Evolutionary conservation across 2,113 vertebrate genomes (phyloP).

Genomic region (Camelus bactrianus): DNA sequence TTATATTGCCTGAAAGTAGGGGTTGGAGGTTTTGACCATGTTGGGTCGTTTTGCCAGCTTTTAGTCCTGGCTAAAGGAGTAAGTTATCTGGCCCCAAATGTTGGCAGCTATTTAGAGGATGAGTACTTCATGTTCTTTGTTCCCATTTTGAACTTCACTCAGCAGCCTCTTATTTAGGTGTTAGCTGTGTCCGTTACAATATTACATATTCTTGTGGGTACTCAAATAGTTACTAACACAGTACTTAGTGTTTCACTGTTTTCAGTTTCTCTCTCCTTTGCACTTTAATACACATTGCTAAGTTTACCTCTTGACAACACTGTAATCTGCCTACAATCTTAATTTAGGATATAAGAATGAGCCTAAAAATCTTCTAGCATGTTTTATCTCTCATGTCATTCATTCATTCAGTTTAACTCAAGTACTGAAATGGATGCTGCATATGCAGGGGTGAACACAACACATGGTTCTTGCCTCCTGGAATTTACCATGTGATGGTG

Average conservation of each 20-base stretch:
- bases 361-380: not conserved
- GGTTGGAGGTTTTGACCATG: not conserved
- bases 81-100: not conserved
- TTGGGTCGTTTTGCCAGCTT: not conserved
- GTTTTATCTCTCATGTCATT: conserved; percentile 8
- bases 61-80: not conserved
- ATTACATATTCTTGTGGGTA: not conserved
- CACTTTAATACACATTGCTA: conserved; percentile 14
- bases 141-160: not conserved
- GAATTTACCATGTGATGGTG: not conserved
- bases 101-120: not conserved
- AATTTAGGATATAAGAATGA: not conserved
- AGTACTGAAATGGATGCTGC: conserved; percentile 7
- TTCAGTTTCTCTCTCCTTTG: not conserved
- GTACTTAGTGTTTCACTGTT: not conserved
- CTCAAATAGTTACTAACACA: not conserved
- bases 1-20: not conserved
- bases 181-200: not conserved
- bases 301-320: not conserved
- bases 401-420: not conserved
- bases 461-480: not conserved
- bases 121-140: not conserved
- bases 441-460: not conserved
- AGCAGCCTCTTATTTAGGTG: not conserved
- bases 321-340: not conserved